These are phyloP conservation scores for Kryptolebias ocellatus DNA, from an alignment of 2,797 vertebrate genomes.

Conservation along the genomic window DNA sequence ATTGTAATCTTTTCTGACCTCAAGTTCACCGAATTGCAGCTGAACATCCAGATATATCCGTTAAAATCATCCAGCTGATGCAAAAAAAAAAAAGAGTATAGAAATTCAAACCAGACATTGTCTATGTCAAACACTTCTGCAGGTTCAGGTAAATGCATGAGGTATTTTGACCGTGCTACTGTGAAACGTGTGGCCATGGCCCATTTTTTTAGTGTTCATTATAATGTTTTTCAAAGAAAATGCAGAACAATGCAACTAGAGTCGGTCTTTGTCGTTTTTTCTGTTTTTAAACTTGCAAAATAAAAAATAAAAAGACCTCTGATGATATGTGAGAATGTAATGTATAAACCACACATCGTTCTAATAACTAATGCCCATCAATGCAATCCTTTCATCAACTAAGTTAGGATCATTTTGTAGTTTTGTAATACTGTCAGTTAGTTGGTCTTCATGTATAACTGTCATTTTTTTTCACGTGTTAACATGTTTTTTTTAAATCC, in stretches of 20 bases:
- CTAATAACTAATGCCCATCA: slow-evolving; percentile 57
- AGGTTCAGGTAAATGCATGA: slow-evolving; percentile 27
- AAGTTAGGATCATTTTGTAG: slow-evolving; percentile 24
- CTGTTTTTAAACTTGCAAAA: slow-evolving; percentile 39
- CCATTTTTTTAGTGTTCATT: slow-evolving; percentile 37
- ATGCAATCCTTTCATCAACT: slow-evolving; percentile 52
- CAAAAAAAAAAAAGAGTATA: slow-evolving; percentile 31
- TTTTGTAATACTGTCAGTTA: slow-evolving; percentile 27
- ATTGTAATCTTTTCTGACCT: slow-evolving; percentile 16
- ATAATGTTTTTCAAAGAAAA: slow-evolving; percentile 36
- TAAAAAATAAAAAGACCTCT: slow-evolving; percentile 12
- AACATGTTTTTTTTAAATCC: slow-evolving; percentile 5
- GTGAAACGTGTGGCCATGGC: slow-evolving; percentile 51
- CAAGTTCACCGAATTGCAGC: slow-evolving; percentile 7
- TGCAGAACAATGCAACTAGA: slow-evolving; percentile 65
- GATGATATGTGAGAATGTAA: slow-evolving; percentile 47
- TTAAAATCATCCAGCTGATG: slow-evolving; percentile 35
- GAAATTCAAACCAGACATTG: not conserved
- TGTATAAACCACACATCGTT: slow-evolving; percentile 25
- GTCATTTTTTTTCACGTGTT: slow-evolving; percentile 1
- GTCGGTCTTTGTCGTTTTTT: slow-evolving; percentile 6
- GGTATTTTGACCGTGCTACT: slow-evolving; percentile 54
- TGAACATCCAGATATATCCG: slow-evolving; percentile 7
- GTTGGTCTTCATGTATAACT: slow-evolving; percentile 13
- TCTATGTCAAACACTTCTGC: slow-evolving; percentile 27